Conservation (phyloP, 2,888 invertebrate genomes). For the Thereva nobilitata region DNA sequence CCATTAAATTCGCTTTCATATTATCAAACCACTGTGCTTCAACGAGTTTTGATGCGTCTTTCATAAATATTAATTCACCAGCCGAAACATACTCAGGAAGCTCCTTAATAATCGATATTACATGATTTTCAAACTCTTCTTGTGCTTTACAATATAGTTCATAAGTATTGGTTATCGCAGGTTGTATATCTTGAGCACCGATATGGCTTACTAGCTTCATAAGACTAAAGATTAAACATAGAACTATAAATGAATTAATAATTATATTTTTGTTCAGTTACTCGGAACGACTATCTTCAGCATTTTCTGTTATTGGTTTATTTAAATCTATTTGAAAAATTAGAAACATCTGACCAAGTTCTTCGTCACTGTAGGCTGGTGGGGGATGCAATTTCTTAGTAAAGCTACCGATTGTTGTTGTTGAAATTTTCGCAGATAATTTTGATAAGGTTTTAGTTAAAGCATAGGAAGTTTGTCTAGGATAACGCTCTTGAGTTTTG, state of each 20-base stretch:
- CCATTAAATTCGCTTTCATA: conserved; percentile 27
- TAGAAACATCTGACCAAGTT: conserved; percentile 3
- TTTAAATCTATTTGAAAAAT: conserved; percentile 26
- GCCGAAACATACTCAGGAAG: not conserved
- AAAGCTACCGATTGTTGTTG: no score
- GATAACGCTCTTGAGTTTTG: not conserved
- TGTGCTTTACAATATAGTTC: conserved; percentile 1
- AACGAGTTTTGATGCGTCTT: not conserved
- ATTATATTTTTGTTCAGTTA: not conserved
- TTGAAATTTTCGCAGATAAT: no score
- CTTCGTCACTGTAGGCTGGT: no score
- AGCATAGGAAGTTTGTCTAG: no score
- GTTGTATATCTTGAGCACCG: not conserved
- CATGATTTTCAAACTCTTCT: conserved; percentile 32
- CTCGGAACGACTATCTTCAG: not conserved
- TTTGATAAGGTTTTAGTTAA: no score
- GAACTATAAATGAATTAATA: not conserved
- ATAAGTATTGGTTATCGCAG: not conserved
- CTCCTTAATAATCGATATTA: conserved; percentile 18
- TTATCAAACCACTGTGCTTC: conserved; percentile 13
- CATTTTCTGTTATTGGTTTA: conserved; percentile 20
- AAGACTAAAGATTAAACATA: not conserved
- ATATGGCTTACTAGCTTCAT: not conserved
- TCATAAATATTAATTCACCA: no score
- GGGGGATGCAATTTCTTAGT: no score